Evolutionary conservation across 2,113 vertebrate genomes (phyloP), one percentile per base, ranked within the genome.

Genomic region (Pavo muticus): DNA sequence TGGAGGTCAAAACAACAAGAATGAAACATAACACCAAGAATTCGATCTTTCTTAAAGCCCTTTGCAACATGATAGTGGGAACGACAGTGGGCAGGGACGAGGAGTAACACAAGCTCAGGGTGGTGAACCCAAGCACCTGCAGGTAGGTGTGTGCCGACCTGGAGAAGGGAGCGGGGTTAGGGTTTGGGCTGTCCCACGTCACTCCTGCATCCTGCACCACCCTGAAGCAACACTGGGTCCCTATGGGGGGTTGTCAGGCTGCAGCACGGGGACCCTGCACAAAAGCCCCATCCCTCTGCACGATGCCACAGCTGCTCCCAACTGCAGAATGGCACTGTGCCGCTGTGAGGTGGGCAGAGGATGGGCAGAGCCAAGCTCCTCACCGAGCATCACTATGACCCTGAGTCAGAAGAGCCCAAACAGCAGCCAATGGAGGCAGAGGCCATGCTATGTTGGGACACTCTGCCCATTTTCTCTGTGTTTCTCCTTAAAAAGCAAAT

Each of bases 61-160:
- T 91, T 84, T 94, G 93, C 93, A 96, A 97, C 54, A n/a, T 4
- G 82, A 97, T 95, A 94, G 64, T 37, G 67, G 93, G 91, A 87
- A 85, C 25, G 87, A 88, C 1, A 50, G 47, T 88, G 71, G 80
- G 86, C 65, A 71, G 65, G 73, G 39, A 89, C 37, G 68, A 89
- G 72, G 83, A 87, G 91, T 93, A 97, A 96, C 10, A 84, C 71
- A 94, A 96, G 84, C 88, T 87, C 79, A 16, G 24, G 63, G 75
- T 59, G 80, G 83, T 45, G 90, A 65, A 68, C 60, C 87, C 80
- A 48, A 77, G 77, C 42, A 27, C 23, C 54, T 7, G 0, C 0
- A 0, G 82, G 79, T 35, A 70, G 44, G 19, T 25, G 50, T n/a
- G 35, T n/a, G 11, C 0, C 7, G 23, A 76, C 65, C 73, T 76